These are phyloP conservation scores for Mesoligia furuncula DNA, from an alignment of 2,888 invertebrate species.

Conservation along the genomic window DNA sequence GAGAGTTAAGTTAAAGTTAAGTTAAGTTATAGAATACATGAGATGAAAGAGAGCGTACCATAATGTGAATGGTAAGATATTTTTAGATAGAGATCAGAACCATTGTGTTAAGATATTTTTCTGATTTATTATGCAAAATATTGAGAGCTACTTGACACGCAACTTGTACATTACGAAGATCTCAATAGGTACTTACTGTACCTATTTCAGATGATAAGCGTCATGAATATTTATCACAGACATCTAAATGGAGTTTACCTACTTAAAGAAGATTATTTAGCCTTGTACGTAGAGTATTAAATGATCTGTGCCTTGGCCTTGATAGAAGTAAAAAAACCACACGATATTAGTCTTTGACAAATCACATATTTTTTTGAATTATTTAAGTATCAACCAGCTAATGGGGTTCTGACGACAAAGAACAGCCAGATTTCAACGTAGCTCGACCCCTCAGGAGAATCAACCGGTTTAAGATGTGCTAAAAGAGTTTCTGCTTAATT, in stretches of 20 bases:
- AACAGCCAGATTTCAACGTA: not conserved
- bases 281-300: too few relatives aligned
- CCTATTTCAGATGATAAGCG: constrained; percentile 10
- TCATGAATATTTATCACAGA: constrained; percentile 25
- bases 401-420: not conserved
- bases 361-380: not conserved
- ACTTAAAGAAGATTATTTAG: not conserved
- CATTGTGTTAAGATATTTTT: constrained; percentile 22
- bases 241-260: not conserved
- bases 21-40: too few relatives aligned
- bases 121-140: constrained; percentile 32
- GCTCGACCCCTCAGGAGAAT: not conserved
- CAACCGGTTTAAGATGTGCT: not conserved
- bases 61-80: not conserved
- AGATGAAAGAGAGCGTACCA: not conserved
- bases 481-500: not conserved
- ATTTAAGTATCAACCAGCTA: not conserved
- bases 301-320: too few relatives aligned
- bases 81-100: not conserved
- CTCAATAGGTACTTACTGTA: constrained; percentile 1
- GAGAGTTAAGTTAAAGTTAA: too few relatives aligned
- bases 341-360: not conserved
- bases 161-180: constrained; percentile 38
- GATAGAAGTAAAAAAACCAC: not conserved
- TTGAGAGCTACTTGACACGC: constrained; percentile 38